Conservation (phyloP, 2,888 invertebrate species). For the Ormyrus nitidulus region DNA sequence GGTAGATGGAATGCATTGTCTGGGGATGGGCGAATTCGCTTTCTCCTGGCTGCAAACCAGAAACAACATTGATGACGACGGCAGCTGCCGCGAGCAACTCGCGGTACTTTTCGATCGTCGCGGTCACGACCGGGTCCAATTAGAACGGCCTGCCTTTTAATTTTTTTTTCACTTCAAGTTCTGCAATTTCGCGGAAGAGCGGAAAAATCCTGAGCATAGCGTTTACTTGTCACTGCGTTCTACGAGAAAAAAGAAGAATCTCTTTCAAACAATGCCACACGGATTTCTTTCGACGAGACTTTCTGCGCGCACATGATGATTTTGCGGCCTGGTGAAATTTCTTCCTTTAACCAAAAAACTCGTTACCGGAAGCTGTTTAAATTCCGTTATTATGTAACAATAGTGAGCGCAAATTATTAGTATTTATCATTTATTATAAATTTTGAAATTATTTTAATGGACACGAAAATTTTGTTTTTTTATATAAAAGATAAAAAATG, state of each 20-base stretch:
- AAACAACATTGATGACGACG: too few relatives aligned
- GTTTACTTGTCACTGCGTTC: conserved; percentile 2
- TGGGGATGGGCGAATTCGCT: too few relatives aligned
- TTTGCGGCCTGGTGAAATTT: conserved; percentile 13
- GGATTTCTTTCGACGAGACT: background rate
- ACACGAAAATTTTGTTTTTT: too few relatives aligned
- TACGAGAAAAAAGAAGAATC: too few relatives aligned
- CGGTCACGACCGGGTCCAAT: conserved; percentile 1
- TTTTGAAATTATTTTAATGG: too few relatives aligned
- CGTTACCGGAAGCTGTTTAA: conserved; percentile 8
- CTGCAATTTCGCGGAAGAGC: conserved; percentile 9
- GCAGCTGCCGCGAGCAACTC: too few relatives aligned
- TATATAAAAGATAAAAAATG: too few relatives aligned
- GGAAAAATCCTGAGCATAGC: conserved; percentile 2
- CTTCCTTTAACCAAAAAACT: background rate
- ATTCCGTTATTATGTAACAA: background rate
- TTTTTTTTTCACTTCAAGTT: background rate
- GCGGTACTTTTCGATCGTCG: background rate
- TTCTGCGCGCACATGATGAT: conserved; percentile 9
- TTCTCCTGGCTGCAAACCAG: too few relatives aligned
- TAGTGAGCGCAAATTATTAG: too few relatives aligned
- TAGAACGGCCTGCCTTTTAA: background rate
- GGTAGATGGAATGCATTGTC: too few relatives aligned
- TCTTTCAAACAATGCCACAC: conserved; percentile 23
- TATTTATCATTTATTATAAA: too few relatives aligned